Base-by-base conservation (phyloP, 2,113 vertebrate species). In the Percina caprodes region DNA sequence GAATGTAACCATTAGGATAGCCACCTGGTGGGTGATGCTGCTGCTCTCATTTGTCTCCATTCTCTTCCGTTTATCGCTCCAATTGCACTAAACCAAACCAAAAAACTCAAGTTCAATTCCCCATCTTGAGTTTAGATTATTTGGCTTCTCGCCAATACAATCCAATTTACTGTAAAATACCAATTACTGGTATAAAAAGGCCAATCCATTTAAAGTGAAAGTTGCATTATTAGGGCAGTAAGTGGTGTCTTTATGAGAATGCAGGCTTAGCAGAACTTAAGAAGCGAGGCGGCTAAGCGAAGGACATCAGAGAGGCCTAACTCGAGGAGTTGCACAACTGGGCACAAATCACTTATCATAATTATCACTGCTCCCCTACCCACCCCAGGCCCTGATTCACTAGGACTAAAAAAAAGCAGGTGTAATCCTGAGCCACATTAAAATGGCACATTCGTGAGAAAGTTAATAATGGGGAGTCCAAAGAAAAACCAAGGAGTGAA, bases 301-400 rank as follows among this genome's bases (percentile, higher is more conserved):
- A 69, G 74, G 83, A 83, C 81, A 85, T 84, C 74, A 77, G 74
- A 82, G 67, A 51, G 48, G 75, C 73, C 59, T 56, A 83, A 72
- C 81, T 87, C 35, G 19, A 86, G 85, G 84, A 82, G 67, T 74
- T 62, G 86, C 77, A 72, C 15, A 49, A 90, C 85, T 69, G 70
- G 84, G 83, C 87, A 77, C 86, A 90, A 86, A 87, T 92, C 89
- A 86, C 89, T 90, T 89, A 85, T 88, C 89, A 77, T 88, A 85
- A 88, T 91, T 85, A 86, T 83, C 82, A 75, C 63, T 70, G 77
- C 82, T 83, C 61, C 61, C 63, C 66, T 75, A 46, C 74, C 71
- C 19, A 77, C 76, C 75, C 54, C 67, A 9, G 69, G 67, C 23
- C 62, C 19, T 2, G 75, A 86, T 84, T 73, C 80, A 59, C 74